Percentiles rank a stretch among this genome's conserved stretches.
Conservation (phyloP, 2,888 invertebrate species). For the Fragum sueziense region DNA sequence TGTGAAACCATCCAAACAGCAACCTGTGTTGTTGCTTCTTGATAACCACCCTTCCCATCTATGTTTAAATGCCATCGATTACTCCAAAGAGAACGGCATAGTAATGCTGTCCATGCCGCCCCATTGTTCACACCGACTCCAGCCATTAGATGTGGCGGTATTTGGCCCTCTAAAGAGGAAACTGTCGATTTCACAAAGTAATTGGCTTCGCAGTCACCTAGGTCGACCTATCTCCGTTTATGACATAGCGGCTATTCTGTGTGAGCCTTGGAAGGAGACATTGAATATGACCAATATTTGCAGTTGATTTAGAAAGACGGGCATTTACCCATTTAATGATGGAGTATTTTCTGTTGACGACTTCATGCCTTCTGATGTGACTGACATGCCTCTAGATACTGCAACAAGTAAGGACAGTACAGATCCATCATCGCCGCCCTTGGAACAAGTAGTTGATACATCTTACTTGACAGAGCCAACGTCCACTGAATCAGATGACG, state of each 20-base stretch:
- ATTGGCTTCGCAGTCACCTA: constrained; percentile 77
- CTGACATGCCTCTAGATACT: too few species aligned
- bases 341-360: constrained; percentile 39
- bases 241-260: constrained; percentile 50
- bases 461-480: too few species aligned
- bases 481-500: too few species aligned
- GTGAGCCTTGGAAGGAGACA: constrained; percentile 23
- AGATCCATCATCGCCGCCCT: too few species aligned
- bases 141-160: constrained; percentile 81
- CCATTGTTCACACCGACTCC: constrained; percentile 81
- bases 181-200: constrained; percentile 69
- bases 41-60: constrained; percentile 76
- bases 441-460: too few species aligned
- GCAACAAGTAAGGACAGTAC: too few species aligned
- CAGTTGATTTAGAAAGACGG: constrained; percentile 35
- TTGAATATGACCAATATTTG: constrained; percentile 33
- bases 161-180: constrained; percentile 67
- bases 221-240: constrained; percentile 81
- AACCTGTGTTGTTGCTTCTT: constrained; percentile 68
- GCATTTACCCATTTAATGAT: constrained; percentile 42
- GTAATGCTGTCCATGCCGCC: constrained; percentile 80
- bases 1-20: constrained; percentile 56
- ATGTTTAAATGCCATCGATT: constrained; percentile 66
- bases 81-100: constrained; percentile 79
- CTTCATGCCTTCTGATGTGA: constrained; percentile 32